Base-by-base conservation (phyloP, 2,113 vertebrate genomes). In the Sus scrofa region DNA sequence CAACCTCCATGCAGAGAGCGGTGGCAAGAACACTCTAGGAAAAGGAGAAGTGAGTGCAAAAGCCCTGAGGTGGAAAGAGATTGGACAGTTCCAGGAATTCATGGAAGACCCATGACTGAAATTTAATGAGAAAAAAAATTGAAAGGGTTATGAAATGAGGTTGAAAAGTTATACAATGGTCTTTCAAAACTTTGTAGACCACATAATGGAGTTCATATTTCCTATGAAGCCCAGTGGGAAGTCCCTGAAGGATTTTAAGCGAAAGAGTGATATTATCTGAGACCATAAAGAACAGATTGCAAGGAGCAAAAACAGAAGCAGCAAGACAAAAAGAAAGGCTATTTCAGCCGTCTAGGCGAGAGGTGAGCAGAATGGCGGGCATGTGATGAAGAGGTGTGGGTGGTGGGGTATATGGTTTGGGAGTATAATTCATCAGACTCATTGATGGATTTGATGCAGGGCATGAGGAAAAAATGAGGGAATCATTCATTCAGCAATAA, bases 231-330 rank as follows among this genome's bases (percentile, higher is more conserved):
- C 78, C 19, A 50, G 1, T 16, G 62, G 56, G 68, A 82, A 73
- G 82, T 34, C 7, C 32, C 26, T n/a, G 78, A 82, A 73, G 54
- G 34, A 81, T 34, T 96, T 94, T 77, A 90, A 88, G 58, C 34
- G 75, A 19, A 82, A n/a, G 26, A 37, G 5, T 26, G 65, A 54
- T 19, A 54, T 71, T 37, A 79, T 54, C 56, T 22, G 68, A 73
- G 71, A 37, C 60, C 32, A 19, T 62, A 56, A 86, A 88, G 68
- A 86, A 68, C 62, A 60, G 82, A 70, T 39, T 87, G 7, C 37
- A 77, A 71, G 65, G 5, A 85, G 18, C 27, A 62, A 67, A 78
- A 60, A 44, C 27, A 4, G 74, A 88, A 85, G 30, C 63, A 78
- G 50, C 8, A 63, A 58, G 78, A 74, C 89, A 34, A 32, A 63